Evolutionary conservation across 1,140 invertebrate species (phyloP).

Genomic region (Cylas formicarius): DNA sequence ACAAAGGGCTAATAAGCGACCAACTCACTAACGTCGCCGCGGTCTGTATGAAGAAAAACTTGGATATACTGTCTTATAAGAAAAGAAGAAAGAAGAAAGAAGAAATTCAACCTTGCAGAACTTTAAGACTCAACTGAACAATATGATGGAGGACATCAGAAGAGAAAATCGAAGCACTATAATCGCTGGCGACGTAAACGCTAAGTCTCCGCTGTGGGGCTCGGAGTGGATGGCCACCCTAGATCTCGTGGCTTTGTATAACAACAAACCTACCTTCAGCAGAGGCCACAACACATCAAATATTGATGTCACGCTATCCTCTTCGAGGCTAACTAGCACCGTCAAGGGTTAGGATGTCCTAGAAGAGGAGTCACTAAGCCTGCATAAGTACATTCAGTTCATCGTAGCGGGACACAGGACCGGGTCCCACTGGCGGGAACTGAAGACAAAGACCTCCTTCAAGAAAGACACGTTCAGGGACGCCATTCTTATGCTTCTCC

Average conservation of each 20-base stretch:
- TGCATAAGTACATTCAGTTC: slow-evolving; percentile 5
- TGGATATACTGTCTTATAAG: neutral
- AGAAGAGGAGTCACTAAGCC: slow-evolving; percentile 4
- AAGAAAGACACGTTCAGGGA: too few relatives aligned
- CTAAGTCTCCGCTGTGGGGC: slow-evolving; percentile 12
- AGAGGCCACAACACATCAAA: neutral
- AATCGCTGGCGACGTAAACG: slow-evolving; percentile 9
- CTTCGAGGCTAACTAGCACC: neutral
- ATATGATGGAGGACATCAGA: slow-evolving; percentile 2
- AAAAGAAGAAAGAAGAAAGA: neutral
- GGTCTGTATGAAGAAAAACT: slow-evolving; percentile 2
- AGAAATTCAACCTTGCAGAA: slow-evolving; percentile 3
- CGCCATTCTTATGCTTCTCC: too few relatives aligned
- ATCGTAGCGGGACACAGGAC: neutral
- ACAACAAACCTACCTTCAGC: slow-evolving; percentile 3
- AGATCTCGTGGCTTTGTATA: slow-evolving; percentile 7
- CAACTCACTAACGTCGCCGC: neutral
- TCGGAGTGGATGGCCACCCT: slow-evolving; percentile 10
- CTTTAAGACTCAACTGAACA: neutral
- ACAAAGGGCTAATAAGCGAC: neutral
- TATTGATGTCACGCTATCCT: slow-evolving; percentile 11
- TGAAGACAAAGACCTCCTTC: too few relatives aligned
- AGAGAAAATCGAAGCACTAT: slow-evolving; percentile 4
- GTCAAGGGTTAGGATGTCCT: slow-evolving; percentile 6
- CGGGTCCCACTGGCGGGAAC: too few relatives aligned